Evolutionary conservation across 1,140 invertebrate genomes (phyloP).

Genomic region (Sinella curviseta): DNA sequence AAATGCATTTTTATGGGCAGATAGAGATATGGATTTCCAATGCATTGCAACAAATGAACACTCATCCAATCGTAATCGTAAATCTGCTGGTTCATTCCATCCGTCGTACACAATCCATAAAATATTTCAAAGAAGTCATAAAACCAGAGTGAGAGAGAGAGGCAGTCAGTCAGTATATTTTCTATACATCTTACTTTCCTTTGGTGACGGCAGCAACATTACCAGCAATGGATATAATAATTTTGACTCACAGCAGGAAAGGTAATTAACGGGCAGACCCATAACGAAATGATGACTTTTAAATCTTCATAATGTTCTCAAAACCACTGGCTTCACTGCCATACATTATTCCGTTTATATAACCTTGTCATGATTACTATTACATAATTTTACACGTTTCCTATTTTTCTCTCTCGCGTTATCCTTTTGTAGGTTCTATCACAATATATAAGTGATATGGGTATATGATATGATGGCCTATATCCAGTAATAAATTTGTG

Average conservation of each 20-base stretch:
- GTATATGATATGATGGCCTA: no score
- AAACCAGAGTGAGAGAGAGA: no score
- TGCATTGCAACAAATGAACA: not conserved
- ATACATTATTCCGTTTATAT: not conserved
- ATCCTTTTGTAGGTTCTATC: no score
- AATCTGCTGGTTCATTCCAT: not conserved
- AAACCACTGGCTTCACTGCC: not conserved
- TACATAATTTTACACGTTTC: not conserved
- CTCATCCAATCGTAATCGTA: no score
- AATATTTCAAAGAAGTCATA: conserved; percentile 9
- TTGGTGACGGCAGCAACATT: not conserved
- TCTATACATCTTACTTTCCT: not conserved
- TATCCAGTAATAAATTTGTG: no score
- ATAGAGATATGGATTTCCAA: not conserved
- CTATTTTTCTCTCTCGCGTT: no score
- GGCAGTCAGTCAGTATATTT: no score
- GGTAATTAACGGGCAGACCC: conserved; percentile 21
- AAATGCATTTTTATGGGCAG: not conserved
- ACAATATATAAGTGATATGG: no score
- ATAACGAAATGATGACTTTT: conserved; percentile 9
- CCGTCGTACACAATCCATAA: not conserved
- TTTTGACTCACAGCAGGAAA: not conserved
- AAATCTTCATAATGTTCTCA: no score
- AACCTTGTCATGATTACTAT: conserved; percentile 3
- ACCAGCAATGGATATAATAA: not conserved